Evolutionary conservation across 2,113 vertebrate genomes (phyloP).

Genomic region (Leptocoma aspasia): DNA sequence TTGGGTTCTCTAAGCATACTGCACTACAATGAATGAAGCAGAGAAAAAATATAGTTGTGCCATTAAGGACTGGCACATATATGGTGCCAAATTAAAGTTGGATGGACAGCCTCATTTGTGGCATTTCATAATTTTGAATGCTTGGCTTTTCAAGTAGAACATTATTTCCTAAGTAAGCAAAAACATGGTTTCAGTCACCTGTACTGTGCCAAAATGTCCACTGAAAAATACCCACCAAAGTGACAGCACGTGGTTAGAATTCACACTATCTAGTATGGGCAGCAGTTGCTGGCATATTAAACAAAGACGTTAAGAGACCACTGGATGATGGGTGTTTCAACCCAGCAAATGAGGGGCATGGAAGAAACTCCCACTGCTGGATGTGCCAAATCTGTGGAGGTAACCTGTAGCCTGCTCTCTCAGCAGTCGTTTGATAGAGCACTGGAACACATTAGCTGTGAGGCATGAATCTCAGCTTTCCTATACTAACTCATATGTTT

Average conservation of each 20-base stretch:
- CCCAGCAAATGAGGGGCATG: neutral
- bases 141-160: neutral
- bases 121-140: neutral
- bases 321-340: neutral
- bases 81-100: neutral
- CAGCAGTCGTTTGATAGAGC: neutral
- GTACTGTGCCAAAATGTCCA: neutral
- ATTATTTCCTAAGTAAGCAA: neutral
- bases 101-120: neutral
- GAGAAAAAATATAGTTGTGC: neutral
- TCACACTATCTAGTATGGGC: fast-evolving
- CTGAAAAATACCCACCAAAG: neutral
- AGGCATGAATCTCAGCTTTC: neutral
- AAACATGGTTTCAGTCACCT: neutral
- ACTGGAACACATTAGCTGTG: neutral
- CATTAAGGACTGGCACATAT: neutral
- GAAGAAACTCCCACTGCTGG: neutral
- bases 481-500: neutral
- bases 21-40: neutral
- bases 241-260: fast-evolving
- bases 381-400: neutral
- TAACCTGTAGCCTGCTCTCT: neutral
- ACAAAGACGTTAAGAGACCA: neutral
- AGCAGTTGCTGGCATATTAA: neutral
- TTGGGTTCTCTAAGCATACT: neutral